Base-by-base conservation (phyloP, 2,797 vertebrate genomes). In the Malurus leucopterus region DNA sequence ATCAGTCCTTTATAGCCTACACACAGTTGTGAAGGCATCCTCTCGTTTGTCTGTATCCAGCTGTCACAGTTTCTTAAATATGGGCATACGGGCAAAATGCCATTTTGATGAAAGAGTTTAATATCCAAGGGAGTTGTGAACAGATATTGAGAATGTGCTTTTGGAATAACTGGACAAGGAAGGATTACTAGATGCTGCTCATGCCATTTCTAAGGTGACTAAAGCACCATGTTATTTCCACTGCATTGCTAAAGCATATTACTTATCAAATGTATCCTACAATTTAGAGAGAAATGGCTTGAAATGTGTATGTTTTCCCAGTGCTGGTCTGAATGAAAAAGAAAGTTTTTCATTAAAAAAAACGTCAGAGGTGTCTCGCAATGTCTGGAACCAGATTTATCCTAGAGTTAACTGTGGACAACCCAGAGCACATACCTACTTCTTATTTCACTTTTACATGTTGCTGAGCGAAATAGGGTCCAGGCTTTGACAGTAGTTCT, bases 81-180 rank as follows among this genome's bases (percentile, higher is more conserved):
- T 9, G 55, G 78, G 62, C 23, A 13, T 17, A 27, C 0, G 2
- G 82, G 51, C 47, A 90, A 74, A 93, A 89, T 85, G 85, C 59
- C 89, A 65, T 80, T 92, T 77, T 87, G 87, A 80, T 85, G 75
- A 62, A 84, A 69, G 67, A 77, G 15, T 75, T 44, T 44, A 77
- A 65, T 75, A 75, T 47, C 75, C 17, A 13, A 69, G 43, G 85
- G 72, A 77, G 57, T 50, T 73, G 50, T 87, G 85, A 50, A 53
- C 38, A 70, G 75, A 84, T 81, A 84, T 23, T 1, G 2, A 86
- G 43, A 51, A 61, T 51, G n/a, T 50, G 55, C 27, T 76, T 90
- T 88, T 84, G 58, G 70, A 89, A 65, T 84, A 86, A 81, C 71
- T 72, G 77, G 65, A 50, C n/a, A 59, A 38, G 47, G 67, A 84